phyloP scores from a whole-genome alignment of 2,888 invertebrate species.

The Arrhopalites spinosus region DNA sequence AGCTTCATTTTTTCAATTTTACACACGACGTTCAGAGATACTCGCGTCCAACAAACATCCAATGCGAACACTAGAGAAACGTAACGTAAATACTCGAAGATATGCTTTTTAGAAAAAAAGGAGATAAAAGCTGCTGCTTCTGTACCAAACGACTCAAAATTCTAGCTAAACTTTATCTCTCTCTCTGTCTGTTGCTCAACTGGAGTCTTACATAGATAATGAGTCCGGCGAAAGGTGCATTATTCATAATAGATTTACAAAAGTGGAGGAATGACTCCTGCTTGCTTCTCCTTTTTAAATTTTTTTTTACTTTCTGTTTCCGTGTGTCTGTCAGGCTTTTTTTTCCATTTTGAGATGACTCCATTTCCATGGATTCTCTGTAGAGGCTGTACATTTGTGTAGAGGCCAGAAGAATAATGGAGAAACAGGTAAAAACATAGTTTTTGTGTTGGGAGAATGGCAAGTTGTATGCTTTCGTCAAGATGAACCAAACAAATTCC shows the following conservation, averaged over 20 bases:
- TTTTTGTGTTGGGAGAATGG: too few species aligned
- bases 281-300: neutral
- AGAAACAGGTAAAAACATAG: neutral
- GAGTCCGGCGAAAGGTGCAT: constrained; percentile 7
- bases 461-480: too few species aligned
- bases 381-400: too few species aligned
- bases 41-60: too few species aligned
- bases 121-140: too few species aligned
- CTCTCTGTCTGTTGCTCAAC: constrained; percentile 9
- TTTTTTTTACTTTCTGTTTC: neutral
- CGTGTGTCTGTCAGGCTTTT: neutral
- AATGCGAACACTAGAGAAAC: neutral
- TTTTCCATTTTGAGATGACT: neutral
- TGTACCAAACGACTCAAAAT: too few species aligned
- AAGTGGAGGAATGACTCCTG: neutral
- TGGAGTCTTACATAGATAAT: constrained; percentile 9
- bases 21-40: too few species aligned
- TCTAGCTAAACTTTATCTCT: neutral
- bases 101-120: neutral
- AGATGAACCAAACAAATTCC: neutral
- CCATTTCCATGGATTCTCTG: neutral
- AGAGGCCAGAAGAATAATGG: neutral
- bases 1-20: too few species aligned
- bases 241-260: constrained; percentile 22
- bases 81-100: neutral